Base-by-base conservation (phyloP, 2,888 invertebrate genomes). In the Syrista parreyssii region DNA sequence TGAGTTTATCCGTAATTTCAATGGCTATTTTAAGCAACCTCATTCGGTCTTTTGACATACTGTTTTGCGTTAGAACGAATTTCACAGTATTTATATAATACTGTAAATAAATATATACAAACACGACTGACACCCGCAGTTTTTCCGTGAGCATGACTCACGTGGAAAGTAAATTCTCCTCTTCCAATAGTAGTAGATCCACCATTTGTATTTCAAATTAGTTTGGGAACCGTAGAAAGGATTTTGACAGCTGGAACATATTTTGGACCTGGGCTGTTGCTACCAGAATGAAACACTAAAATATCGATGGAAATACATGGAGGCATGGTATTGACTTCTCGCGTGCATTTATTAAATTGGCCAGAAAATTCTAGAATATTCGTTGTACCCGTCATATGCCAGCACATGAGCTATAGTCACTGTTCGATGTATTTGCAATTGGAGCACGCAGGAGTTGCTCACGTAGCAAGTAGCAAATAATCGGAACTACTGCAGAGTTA, bases 1-100 rank as follows among this genome's bases (percentile, higher is more conserved):
- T 89, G 80, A 88, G 89, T 82, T 55, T 23, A 23, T 0, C 69
- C 15, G 77, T 68, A 72, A 76, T 80, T 78, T 34, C n/a, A 68
- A 23, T 72, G 31, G 73, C 31, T 40, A 9, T 55, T 55, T 55
- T 40, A 40, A 15, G 15, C 40, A 4, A 15, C 40, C 15, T 40
- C 35, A 11, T 35, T 35, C 11, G 11, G 1, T 35, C 40, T 55
- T 15, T 55, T 23, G 9, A 55, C 2, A 2, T 55, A 9, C 55
- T 55, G 2, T 6, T 4, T 40, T 40, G 15, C 15, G 40, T 40
- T 40, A 15, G 4, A 15, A 40, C 40, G 15, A 40, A 15, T 40
- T 40, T 40, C 40, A 40, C 15, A 15, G 4, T 40, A 6, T n/a
- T n/a, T n/a, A n/a, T n/a, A n/a, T n/a, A n/a, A n/a, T n/a, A n/a